Evolutionary conservation across 2,113 vertebrate genomes (phyloP).

Genomic region (Ictalurus punctatus): DNA sequence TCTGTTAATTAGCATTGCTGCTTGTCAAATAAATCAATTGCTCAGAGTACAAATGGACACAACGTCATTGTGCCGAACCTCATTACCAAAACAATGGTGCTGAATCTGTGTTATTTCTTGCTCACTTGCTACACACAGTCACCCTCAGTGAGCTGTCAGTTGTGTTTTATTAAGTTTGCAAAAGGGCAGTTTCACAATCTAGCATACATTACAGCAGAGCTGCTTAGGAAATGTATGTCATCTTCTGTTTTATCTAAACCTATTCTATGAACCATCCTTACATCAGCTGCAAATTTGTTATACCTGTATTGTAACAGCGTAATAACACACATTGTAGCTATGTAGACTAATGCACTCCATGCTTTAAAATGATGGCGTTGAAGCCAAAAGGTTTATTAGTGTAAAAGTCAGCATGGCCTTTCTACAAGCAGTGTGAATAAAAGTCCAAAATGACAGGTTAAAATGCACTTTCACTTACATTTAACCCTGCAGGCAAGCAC

Average conservation of each 20-base stretch:
- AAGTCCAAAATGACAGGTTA: constrained; percentile 69
- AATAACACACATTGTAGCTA: neutral
- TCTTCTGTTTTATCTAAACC: neutral
- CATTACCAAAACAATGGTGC: constrained; percentile 26
- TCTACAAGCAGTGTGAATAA: constrained; percentile 72
- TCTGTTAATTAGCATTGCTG: constrained; percentile 12
- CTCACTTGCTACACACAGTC: neutral
- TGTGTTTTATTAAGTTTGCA: neutral
- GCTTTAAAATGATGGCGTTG: constrained; percentile 17
- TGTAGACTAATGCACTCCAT: neutral
- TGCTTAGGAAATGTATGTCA: neutral
- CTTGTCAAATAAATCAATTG: constrained; percentile 38
- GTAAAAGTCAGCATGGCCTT: constrained; percentile 60
- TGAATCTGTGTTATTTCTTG: neutral
- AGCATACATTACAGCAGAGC: neutral
- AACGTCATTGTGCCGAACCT: constrained; percentile 5
- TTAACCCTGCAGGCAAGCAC: constrained; percentile 70
- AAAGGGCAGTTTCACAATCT: neutral
- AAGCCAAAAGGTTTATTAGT: constrained; percentile 41
- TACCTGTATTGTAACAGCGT: constrained; percentile 14
- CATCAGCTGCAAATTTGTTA: neutral
- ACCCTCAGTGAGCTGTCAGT: neutral
- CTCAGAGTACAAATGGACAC: neutral
- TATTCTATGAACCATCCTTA: neutral
- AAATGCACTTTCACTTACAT: constrained; percentile 76